Evolutionary conservation across 2,113 vertebrate species (phyloP).

Genomic region (Galemys pyrenaicus): DNA sequence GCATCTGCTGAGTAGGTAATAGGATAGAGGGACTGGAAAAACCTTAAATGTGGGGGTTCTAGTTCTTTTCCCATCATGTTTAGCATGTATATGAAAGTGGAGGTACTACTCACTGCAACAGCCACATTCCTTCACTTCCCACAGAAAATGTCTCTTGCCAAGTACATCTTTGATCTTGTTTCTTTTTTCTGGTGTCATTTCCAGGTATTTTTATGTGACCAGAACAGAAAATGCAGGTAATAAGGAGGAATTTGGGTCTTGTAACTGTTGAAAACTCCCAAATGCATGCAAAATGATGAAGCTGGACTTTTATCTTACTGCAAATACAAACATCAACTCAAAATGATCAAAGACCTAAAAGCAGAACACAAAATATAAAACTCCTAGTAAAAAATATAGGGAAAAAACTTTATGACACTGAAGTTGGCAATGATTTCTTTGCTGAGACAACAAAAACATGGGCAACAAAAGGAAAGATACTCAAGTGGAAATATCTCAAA

Average conservation of each 20-base stretch:
- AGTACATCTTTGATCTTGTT: background rate
- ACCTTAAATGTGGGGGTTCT: background rate
- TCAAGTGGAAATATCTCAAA: background rate
- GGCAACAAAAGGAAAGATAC: background rate
- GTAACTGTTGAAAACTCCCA: background rate
- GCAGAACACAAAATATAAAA: background rate
- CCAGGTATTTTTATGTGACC: background rate
- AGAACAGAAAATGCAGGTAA: background rate
- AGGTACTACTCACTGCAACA: background rate
- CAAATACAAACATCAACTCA: background rate
- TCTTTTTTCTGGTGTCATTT: background rate
- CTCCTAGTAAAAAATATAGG: background rate
- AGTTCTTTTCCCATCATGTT: background rate
- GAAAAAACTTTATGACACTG: background rate
- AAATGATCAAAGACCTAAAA: slow-evolving; percentile 3
- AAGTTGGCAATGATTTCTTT: background rate
- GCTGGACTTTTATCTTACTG: background rate
- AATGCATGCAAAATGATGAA: background rate
- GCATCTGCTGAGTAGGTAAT: background rate
- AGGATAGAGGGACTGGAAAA: background rate
- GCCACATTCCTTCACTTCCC: background rate
- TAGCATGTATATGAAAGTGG: background rate
- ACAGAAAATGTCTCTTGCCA: background rate
- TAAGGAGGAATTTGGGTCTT: background rate
- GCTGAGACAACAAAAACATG: background rate